Evolutionary conservation across 2,888 invertebrate species (phyloP).

Genomic region (Melinopterus prodromus): DNA sequence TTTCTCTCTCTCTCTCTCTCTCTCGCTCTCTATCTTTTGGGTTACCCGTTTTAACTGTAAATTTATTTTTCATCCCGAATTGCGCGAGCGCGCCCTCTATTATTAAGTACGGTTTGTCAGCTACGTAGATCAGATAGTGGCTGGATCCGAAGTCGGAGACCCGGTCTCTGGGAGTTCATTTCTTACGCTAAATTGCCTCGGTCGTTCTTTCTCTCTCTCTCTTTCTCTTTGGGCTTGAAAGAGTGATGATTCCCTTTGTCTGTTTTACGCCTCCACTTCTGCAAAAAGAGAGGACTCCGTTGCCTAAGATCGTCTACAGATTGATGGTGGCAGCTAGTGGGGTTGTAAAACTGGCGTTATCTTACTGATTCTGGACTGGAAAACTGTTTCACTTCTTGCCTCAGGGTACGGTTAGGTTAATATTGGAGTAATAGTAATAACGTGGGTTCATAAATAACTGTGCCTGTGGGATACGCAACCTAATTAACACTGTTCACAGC

Average conservation of each 20-base stretch:
- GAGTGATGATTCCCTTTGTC: conserved; percentile 54
- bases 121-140: conserved; percentile 38
- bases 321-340: conserved; percentile 52
- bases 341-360: conserved; percentile 46
- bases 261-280: conserved; percentile 47
- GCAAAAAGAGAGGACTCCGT: conserved; percentile 47
- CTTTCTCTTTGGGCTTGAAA: conserved; percentile 51
- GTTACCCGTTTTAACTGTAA: conserved; percentile 13
- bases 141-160: conserved; percentile 44
- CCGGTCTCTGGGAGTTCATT: conserved; percentile 48
- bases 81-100: conserved; percentile 15
- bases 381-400: neutral
- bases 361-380: neutral
- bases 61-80: conserved; percentile 21
- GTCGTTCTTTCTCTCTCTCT: conserved; percentile 53
- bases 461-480: too few relatives aligned
- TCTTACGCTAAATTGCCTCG: conserved; percentile 52
- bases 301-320: conserved; percentile 50
- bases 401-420: too few relatives aligned
- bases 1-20: neutral
- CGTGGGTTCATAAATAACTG: too few relatives aligned
- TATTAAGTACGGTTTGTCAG: conserved; percentile 32
- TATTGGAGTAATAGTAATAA: too few relatives aligned
- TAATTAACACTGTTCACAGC: too few relatives aligned
- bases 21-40: conserved; percentile 8